Conservation (phyloP, 2,888 invertebrate species). For the Ephialtes manifestator region DNA sequence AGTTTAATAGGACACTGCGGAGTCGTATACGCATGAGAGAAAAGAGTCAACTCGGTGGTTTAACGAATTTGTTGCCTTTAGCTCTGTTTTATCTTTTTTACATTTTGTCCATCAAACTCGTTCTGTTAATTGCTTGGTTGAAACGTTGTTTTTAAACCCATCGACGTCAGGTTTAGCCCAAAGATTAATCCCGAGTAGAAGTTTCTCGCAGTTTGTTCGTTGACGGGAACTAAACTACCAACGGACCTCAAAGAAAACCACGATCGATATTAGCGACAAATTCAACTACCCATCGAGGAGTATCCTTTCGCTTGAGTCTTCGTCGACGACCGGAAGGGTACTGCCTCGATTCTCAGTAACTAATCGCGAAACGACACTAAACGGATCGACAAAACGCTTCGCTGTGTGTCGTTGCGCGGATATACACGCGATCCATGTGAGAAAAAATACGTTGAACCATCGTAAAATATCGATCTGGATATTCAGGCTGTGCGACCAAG, state of each 20-base stretch:
- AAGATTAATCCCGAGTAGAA: slow-evolving; percentile 59
- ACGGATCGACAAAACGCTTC: slow-evolving; percentile 52
- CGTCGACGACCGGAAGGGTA: slow-evolving; percentile 23
- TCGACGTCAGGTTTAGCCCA: slow-evolving; percentile 63
- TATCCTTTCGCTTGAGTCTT: slow-evolving; percentile 26
- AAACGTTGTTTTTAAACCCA: slow-evolving; percentile 27
- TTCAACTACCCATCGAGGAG: slow-evolving; percentile 19
- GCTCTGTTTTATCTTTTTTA: background rate
- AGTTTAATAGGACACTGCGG: slow-evolving; percentile 24
- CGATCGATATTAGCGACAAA: slow-evolving; percentile 25
- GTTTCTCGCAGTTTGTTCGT: slow-evolving; percentile 27
- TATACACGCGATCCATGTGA: background rate
- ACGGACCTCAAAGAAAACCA: slow-evolving; percentile 3
- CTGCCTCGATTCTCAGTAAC: slow-evolving; percentile 16
- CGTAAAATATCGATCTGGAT: slow-evolving; percentile 36
- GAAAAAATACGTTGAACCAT: slow-evolving; percentile 13
- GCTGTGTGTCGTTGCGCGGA: slow-evolving; percentile 51
- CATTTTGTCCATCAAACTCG: slow-evolving; percentile 11
- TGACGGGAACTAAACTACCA: background rate
- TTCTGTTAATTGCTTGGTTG: slow-evolving; percentile 1
- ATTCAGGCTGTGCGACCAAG: slow-evolving; percentile 36
- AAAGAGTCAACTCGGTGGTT: slow-evolving; percentile 50
- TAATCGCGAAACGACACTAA: slow-evolving; percentile 41
- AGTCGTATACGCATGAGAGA: slow-evolving; percentile 34
- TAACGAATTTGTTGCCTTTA: slow-evolving; percentile 37